These are phyloP conservation scores for Caenorhabditis inopinata DNA, from an alignment of 1,140 invertebrate genomes.

Conservation along the genomic window DNA sequence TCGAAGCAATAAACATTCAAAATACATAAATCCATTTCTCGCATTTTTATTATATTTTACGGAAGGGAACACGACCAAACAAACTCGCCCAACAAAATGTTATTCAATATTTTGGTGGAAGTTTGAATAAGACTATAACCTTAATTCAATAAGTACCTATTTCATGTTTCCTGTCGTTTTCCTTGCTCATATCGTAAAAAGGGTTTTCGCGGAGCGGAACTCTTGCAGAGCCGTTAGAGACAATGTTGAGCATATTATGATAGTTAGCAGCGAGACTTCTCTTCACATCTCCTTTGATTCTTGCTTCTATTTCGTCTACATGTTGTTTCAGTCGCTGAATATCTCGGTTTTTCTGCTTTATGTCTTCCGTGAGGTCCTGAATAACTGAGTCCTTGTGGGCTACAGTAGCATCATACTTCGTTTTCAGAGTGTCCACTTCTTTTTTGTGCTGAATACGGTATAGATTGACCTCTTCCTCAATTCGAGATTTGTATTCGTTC, in stretches of 20 bases:
- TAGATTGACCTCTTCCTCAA: background rate
- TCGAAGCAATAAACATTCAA: no score
- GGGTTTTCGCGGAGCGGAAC: background rate
- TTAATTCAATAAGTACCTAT: no score
- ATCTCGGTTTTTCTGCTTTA: background rate
- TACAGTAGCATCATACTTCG: background rate
- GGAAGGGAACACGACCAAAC: no score
- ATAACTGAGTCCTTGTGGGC: background rate
- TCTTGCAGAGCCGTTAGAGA: background rate
- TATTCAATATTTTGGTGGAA: no score
- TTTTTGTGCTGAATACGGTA: background rate
- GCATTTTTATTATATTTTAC: no score
- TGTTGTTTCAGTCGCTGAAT: background rate
- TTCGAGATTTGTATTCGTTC: background rate
- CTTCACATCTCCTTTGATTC: constrained; percentile 14
- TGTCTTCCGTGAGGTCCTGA: background rate
- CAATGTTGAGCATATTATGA: background rate
- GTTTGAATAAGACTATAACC: no score
- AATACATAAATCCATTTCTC: no score
- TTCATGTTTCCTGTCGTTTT: background rate
- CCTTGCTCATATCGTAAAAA: background rate
- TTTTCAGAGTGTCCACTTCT: background rate
- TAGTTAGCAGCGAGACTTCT: background rate
- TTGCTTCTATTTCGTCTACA: background rate
- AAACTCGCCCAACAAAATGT: no score